These are phyloP conservation scores for Musca domestica DNA, from an alignment of 1,140 invertebrate genomes.

Conservation along the genomic window DNA sequence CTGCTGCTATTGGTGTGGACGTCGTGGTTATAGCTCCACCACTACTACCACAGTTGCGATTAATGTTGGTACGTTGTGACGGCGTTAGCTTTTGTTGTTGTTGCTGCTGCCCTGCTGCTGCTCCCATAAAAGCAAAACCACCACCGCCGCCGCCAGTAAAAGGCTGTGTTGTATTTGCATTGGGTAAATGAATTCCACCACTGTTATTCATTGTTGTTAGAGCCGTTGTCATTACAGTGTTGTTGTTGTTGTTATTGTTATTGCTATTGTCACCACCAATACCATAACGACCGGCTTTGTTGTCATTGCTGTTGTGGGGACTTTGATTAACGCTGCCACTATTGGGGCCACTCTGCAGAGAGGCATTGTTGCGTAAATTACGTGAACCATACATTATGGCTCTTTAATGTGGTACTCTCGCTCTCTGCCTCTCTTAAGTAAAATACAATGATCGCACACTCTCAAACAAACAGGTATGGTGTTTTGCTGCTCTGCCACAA, in stretches of 20 bases:
- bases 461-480: no score
- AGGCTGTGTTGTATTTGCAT: neutral
- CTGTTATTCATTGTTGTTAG: neutral
- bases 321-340: neutral
- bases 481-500: no score
- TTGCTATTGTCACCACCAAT: constrained; percentile 4
- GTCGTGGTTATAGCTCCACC: neutral
- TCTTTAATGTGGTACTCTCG: neutral
- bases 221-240: neutral
- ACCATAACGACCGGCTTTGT: constrained; percentile 20
- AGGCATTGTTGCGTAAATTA: constrained; percentile 2
- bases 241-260: neutral
- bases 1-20: neutral
- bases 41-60: neutral
- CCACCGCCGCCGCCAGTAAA: neutral
- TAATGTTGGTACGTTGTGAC: no score
- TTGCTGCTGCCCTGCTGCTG: neutral
- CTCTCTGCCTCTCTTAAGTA: neutral
- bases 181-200: constrained; percentile 11
- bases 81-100: neutral
- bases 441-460: constrained; percentile 4
- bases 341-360: constrained; percentile 5
- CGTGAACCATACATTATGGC: constrained; percentile 16
- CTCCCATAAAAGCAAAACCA: constrained; percentile 9
- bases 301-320: neutral